phyloP scores from a whole-genome alignment of 2,797 vertebrate genomes.

The Menidia menidia region DNA sequence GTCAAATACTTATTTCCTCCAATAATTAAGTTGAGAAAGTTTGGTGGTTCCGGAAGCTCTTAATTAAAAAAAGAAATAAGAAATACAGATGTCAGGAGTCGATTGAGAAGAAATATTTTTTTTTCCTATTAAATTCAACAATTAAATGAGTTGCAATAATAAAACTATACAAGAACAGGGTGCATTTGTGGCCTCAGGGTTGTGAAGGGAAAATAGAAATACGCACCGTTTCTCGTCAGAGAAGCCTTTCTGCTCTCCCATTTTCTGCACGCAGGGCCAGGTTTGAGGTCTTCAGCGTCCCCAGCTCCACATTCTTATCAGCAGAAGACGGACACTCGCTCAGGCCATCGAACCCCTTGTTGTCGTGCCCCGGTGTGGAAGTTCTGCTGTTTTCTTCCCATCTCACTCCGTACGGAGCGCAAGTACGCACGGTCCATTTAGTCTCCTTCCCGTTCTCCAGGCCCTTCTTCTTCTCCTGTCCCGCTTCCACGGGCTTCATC shows the following conservation, averaged over 20 bases:
- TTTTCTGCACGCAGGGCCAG: constrained; percentile 35
- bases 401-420: constrained; percentile 37
- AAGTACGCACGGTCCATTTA: constrained; percentile 22
- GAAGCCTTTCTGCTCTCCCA: constrained; percentile 64
- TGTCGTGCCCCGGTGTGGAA: constrained; percentile 56
- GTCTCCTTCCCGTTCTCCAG: constrained; percentile 31
- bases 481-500: constrained; percentile 55
- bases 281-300: constrained; percentile 53
- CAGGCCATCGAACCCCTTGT: constrained; percentile 70
- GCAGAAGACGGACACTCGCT: constrained; percentile 30
- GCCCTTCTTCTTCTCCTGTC: constrained; percentile 41
- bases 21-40: no score
- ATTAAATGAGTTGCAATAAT: no score
- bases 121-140: no score
- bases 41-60: no score
- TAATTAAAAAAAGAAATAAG: no score
- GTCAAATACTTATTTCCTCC: no score
- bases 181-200: not conserved
- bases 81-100: not conserved
- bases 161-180: no score
- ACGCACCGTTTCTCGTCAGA: constrained; percentile 67
- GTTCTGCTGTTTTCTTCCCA: constrained; percentile 47
- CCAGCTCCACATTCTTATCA: constrained; percentile 69
- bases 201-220: not conserved
- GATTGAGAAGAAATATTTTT: no score